Evolutionary conservation across 2,888 invertebrate species (phyloP).

Genomic region (Anoplius nigerrimus): DNA sequence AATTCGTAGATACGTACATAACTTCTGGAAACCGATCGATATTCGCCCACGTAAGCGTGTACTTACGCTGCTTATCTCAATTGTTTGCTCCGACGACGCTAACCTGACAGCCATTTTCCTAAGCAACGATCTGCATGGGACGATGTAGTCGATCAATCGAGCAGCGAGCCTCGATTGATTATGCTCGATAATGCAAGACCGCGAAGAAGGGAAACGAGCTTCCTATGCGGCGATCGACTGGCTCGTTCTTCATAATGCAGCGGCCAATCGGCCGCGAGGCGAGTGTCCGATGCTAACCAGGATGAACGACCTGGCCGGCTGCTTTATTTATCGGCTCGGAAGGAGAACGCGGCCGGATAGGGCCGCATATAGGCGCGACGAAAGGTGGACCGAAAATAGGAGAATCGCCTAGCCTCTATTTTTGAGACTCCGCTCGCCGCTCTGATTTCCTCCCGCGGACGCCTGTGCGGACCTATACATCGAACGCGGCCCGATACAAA

Average conservation of each 20-base stretch:
- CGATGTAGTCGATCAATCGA: slow-evolving; percentile 13
- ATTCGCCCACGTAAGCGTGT: too few relatives aligned
- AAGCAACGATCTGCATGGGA: not conserved
- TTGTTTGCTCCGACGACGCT: too few relatives aligned
- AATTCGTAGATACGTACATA: too few relatives aligned
- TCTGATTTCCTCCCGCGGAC: too few relatives aligned
- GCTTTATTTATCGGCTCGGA: slow-evolving; percentile 41
- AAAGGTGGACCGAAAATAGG: not conserved
- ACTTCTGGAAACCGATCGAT: too few relatives aligned
- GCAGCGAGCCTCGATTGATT: too few relatives aligned
- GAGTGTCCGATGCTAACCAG: slow-evolving; percentile 32
- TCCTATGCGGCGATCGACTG: slow-evolving; percentile 34
- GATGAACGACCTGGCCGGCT: slow-evolving; percentile 25
- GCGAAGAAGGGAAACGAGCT: slow-evolving; percentile 16
- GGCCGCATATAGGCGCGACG: not conserved
- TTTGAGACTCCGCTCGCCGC: too few relatives aligned
- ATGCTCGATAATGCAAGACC: slow-evolving; percentile 44
- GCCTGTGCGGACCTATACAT: too few relatives aligned
- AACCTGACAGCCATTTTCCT: too few relatives aligned
- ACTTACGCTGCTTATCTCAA: too few relatives aligned
- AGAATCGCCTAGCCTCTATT: too few relatives aligned
- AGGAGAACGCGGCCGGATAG: slow-evolving; percentile 10
- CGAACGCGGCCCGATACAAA: too few relatives aligned
- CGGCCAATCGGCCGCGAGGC: slow-evolving; percentile 25
- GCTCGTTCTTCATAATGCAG: slow-evolving; percentile 38